phyloP scores from a whole-genome alignment of 1,140 invertebrate genomes.

The Leguminivora glycinivorella region DNA sequence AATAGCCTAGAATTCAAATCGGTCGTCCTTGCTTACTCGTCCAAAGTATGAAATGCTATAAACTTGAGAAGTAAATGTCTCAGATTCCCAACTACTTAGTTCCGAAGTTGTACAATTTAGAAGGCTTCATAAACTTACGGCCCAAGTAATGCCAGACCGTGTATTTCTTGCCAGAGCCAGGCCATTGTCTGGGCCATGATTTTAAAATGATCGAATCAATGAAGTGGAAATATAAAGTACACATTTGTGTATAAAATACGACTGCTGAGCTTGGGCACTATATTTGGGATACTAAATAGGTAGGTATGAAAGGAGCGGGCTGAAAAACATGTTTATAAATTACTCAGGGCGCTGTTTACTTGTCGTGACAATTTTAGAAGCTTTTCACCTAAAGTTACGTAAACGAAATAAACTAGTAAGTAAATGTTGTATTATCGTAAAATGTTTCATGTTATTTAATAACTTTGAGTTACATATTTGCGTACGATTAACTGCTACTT shows the following conservation, averaged over 20 bases:
- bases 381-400: not conserved
- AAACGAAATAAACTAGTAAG: too few species aligned
- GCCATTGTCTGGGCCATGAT: constrained; percentile 27
- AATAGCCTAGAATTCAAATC: too few species aligned
- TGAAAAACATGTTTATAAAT: constrained; percentile 1
- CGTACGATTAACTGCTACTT: too few species aligned
- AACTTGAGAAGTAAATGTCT: not conserved
- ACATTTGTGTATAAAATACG: constrained; percentile 22
- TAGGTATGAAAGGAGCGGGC: not conserved
- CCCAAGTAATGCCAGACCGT: not conserved
- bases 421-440: too few species aligned
- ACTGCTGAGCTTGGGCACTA: not conserved
- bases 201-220: constrained; percentile 27
- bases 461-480: too few species aligned
- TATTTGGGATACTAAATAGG: not conserved
- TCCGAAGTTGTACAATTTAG: not conserved
- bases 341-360: not conserved
- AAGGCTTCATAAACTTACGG: constrained; percentile 7
- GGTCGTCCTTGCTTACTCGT: too few species aligned
- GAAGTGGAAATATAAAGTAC: constrained; percentile 26
- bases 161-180: not conserved
- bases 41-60: not conserved
- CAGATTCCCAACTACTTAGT: not conserved
- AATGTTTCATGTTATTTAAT: too few species aligned
- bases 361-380: not conserved